Evolutionary conservation across 2,797 vertebrate species (phyloP).

Genomic region (Myiotriccus ornatus): DNA sequence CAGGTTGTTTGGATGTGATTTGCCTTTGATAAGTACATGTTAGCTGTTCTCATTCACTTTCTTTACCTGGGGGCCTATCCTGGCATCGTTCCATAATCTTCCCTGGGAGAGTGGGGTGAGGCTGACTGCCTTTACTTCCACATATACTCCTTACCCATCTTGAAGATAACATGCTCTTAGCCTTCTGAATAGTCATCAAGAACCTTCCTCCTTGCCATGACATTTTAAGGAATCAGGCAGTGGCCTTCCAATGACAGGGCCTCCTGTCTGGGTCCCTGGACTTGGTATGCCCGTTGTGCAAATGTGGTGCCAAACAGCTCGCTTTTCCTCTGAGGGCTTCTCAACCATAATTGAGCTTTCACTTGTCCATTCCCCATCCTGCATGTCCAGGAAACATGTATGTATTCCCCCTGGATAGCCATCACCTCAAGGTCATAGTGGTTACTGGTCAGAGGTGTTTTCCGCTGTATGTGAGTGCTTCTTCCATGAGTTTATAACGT

Average conservation of each 20-base stretch:
- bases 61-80: not conserved
- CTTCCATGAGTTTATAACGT: not conserved
- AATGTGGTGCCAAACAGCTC: not conserved
- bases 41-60: not conserved
- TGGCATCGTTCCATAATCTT: not conserved
- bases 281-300: not conserved
- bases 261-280: not conserved
- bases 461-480: not conserved
- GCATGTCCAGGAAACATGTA: not conserved
- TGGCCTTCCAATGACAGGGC: not conserved
- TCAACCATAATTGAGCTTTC: not conserved
- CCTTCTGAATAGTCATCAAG: not conserved
- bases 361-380: not conserved
- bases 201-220: not conserved
- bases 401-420: not conserved
- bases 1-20: not conserved
- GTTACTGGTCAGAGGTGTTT: not conserved
- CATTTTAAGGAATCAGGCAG: not conserved
- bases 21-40: not conserved
- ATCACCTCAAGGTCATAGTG: not conserved
- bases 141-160: not conserved
- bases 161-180: not conserved
- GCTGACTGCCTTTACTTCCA: not conserved
- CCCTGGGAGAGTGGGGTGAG: not conserved
- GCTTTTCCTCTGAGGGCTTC: not conserved